These are phyloP conservation scores for Eudasyphora cyanicolor DNA, from an alignment of 2,888 invertebrate genomes.

Conservation along the genomic window DNA sequence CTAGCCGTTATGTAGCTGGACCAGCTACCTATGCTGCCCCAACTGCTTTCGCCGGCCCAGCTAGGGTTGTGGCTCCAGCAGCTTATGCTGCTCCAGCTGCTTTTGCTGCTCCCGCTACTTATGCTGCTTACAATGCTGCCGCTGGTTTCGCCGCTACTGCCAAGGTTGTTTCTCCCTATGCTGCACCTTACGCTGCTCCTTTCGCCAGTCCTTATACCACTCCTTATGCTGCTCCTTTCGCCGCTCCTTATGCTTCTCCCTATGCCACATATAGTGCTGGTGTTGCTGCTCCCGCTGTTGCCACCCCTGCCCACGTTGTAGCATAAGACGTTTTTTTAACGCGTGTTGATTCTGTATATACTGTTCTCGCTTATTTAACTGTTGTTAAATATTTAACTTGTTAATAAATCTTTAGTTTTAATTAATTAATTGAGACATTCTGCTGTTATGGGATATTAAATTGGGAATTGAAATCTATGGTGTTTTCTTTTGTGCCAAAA, in stretches of 20 bases:
- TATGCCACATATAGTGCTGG: constrained; percentile 69
- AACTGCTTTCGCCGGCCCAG: too few relatives aligned
- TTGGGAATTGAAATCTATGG: too few relatives aligned
- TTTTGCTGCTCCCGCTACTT: constrained; percentile 62
- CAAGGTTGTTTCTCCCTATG: constrained; percentile 50
- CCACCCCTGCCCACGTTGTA: constrained; percentile 61
- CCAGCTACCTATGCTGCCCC: too few relatives aligned
- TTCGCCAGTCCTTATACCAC: constrained; percentile 61
- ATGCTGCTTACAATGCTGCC: constrained; percentile 44
- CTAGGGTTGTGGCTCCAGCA: too few relatives aligned
- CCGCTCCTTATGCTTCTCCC: constrained; percentile 71
- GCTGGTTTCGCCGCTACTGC: constrained; percentile 38
- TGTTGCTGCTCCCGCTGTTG: constrained; percentile 69
- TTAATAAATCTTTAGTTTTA: not conserved
- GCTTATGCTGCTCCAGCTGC: too few relatives aligned
- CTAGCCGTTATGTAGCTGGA: constrained; percentile 75
- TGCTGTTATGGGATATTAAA: too few relatives aligned
- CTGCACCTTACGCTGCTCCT: constrained; percentile 59
- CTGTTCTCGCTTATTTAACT: not conserved
- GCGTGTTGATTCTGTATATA: too few relatives aligned
- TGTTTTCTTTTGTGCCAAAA: too few relatives aligned
- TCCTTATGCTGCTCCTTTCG: constrained; percentile 67
- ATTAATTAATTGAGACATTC: too few relatives aligned
- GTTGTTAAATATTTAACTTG: not conserved
- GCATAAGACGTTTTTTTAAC: not conserved